Base-by-base conservation (phyloP, 2,113 vertebrate genomes). In the Nothocercus nigrocapillus region DNA sequence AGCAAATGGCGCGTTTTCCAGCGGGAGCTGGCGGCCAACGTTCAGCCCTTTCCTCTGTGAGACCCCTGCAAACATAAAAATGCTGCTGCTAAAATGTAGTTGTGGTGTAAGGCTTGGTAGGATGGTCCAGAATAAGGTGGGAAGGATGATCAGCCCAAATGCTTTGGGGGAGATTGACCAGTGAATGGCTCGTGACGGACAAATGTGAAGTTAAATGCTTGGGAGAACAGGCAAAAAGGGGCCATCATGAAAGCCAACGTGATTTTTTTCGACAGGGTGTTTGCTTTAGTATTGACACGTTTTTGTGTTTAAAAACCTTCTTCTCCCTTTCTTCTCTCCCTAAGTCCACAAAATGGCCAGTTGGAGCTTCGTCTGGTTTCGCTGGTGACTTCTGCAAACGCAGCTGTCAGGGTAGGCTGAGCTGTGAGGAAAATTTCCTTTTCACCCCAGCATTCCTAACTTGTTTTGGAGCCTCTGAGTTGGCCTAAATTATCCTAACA, bases 81-180 rank as follows among this genome's bases (percentile, higher is more conserved):
- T 1, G 0, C 28, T 13, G 44, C 59, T 54, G 66, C 38, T 25
- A 44, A 67, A 59, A 10, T 45, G 28, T 1, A 1, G 6, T 36
- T 5, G 0, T 5, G 42, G 36, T 2, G 5, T 5, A 44, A 69
- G 18, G 78, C 27, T 5, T 4, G 21, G 36, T 38, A 27, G 0
- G 2, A 6, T 0, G 7, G 19, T 16, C 34, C 32, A 36, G n/a
- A 28, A 5, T 51, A 13, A 51, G 22, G 32, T 5, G 11, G 67
- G 34, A 36, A 62, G n/a, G 32, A 24, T 14, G 18, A 44, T n/a
- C 42, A 24, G 47, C 30, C 44, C 32, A 13, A n/a, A 20, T 8
- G 1, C 30, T 21, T 20, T 47, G 30, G 45, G 32, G 53, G 53
- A 56, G 27, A 30, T 30, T 5, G 28, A 30, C 14, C 14, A 30